A percentile compares a stretch with the other conserved stretches of the same genome.
Conservation (phyloP, 1,140 invertebrate genomes). For the Zaprionus capensis region DNA sequence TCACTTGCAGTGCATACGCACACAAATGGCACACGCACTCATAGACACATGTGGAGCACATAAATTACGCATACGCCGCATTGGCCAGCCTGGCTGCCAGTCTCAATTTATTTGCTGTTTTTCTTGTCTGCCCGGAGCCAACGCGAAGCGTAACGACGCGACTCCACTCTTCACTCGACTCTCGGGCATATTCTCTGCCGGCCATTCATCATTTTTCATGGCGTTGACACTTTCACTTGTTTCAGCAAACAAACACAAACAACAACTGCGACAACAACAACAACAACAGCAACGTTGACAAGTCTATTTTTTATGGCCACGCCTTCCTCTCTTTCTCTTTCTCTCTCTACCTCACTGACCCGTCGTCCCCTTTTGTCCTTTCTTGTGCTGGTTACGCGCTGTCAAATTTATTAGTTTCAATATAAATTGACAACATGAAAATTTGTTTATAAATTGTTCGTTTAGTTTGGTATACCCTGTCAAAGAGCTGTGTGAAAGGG, state of each 20-base stretch:
- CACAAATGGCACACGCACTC: background rate
- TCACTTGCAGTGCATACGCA: slow-evolving; percentile 56
- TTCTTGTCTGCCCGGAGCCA: slow-evolving; percentile 21
- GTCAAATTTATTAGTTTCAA: slow-evolving; percentile 81
- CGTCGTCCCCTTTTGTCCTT: slow-evolving; percentile 9
- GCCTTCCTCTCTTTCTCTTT: slow-evolving; percentile 1
- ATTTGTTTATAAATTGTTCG: slow-evolving; percentile 65
- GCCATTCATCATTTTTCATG: slow-evolving; percentile 78
- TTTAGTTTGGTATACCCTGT: slow-evolving; percentile 15
- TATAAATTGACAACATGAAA: slow-evolving; percentile 77
- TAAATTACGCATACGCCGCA: slow-evolving; percentile 81
- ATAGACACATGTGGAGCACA: slow-evolving; percentile 45
- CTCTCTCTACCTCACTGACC: background rate
- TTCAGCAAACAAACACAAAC: slow-evolving; percentile 68
- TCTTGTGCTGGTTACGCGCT: slow-evolving; percentile 57
- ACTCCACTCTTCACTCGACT: background rate
- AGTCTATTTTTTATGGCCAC: slow-evolving; percentile 66
- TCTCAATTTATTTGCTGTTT: slow-evolving; percentile 34
- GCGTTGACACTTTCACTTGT: slow-evolving; percentile 80
- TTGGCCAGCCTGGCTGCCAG: slow-evolving; percentile 52
- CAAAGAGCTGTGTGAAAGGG: background rate
- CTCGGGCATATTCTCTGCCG: slow-evolving; percentile 52
- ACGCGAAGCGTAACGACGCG: background rate
- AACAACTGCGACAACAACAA: slow-evolving; percentile 26
- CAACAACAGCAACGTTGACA: slow-evolving; percentile 60